Conservation (phyloP, 2,888 invertebrate species). For the Rhaphigaster nebulosa region DNA sequence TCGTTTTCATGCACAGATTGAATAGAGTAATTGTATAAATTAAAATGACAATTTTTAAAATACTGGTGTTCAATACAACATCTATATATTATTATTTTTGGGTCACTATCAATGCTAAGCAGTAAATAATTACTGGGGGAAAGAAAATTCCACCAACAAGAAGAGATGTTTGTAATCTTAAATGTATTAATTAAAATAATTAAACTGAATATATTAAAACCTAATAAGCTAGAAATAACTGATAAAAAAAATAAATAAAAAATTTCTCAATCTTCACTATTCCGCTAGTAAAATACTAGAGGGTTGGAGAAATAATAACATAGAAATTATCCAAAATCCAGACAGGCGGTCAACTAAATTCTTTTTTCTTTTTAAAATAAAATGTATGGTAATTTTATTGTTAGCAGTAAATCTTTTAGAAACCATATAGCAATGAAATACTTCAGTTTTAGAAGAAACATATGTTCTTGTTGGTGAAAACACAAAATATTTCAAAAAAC, state of each 20-base stretch:
- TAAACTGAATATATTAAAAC: not conserved
- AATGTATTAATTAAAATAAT: not conserved
- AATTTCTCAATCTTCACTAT: not conserved
- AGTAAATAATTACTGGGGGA: not conserved
- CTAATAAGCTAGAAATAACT: not conserved
- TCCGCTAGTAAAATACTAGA: not conserved
- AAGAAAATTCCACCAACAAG: conserved; percentile 37
- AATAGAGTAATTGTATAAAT: not conserved
- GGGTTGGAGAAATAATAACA: not conserved
- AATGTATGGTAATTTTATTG: not conserved
- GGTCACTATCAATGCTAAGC: not conserved
- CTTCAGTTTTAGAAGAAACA: not conserved
- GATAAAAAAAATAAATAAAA: not conserved
- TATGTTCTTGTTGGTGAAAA: conserved; percentile 36
- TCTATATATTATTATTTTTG: not conserved
- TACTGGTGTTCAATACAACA: too few relatives aligned
- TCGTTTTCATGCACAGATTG: too few relatives aligned
- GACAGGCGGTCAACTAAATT: conserved; percentile 38
- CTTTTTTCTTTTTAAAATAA: conserved; percentile 23
- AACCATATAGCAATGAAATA: not conserved
- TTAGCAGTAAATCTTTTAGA: not conserved
- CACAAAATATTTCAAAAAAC: conserved; percentile 10
- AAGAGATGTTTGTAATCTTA: conserved; percentile 4
- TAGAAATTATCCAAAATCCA: not conserved
- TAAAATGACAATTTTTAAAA: too few relatives aligned